A percentile compares a stretch with the other conserved stretches of the same genome.
Evolutionary conservation across 2,888 invertebrate species (phyloP).

Genomic region (Hyles lineata): DNA sequence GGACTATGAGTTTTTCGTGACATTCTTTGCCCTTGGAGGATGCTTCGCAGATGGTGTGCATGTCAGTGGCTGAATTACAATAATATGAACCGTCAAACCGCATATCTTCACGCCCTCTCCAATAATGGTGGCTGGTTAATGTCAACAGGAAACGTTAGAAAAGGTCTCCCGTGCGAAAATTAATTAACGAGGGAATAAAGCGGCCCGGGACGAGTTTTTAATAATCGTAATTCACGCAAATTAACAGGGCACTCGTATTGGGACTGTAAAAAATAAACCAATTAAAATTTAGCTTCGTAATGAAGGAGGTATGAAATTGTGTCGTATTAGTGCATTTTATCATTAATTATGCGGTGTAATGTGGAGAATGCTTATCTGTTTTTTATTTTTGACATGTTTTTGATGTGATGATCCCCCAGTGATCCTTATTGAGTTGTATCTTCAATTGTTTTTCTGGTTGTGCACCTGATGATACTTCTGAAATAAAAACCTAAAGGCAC

Average conservation of each 20-base stretch:
- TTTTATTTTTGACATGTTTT: too few species aligned
- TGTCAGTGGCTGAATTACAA: neutral
- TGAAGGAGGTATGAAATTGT: neutral
- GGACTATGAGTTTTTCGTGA: neutral
- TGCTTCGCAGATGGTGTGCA: neutral
- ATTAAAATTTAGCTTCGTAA: neutral
- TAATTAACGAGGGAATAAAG: conserved; percentile 8
- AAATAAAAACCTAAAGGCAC: too few species aligned
- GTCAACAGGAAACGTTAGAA: conserved; percentile 25
- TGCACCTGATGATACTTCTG: too few species aligned
- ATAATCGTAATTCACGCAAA: neutral
- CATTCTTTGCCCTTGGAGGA: conserved; percentile 5
- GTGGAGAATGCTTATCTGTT: too few species aligned
- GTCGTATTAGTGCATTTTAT: too few species aligned
- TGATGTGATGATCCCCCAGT: too few species aligned
- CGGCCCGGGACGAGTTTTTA: neutral
- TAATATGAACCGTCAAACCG: conserved; percentile 20
- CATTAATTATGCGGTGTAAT: too few species aligned
- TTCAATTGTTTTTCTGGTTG: too few species aligned
- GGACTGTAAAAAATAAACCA: neutral
- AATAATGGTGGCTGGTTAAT: conserved; percentile 6
- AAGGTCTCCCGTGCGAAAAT: conserved; percentile 12
- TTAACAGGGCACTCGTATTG: neutral
- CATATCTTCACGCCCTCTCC: conserved; percentile 14
- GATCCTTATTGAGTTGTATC: too few species aligned